Conservation (phyloP, 2,797 vertebrate genomes). For the Gallinago stenura region DNA sequence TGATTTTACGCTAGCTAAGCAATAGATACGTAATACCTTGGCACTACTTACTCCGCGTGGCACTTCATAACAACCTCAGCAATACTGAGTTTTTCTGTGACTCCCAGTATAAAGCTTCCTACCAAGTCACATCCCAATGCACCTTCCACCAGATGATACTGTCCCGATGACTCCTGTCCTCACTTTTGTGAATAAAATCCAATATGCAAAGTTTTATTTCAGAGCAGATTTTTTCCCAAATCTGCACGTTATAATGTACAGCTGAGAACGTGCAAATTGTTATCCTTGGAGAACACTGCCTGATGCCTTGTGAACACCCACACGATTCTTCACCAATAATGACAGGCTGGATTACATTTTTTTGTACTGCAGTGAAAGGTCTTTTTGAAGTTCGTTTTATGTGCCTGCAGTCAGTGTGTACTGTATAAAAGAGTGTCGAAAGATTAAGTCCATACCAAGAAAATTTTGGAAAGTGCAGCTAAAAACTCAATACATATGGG, state of each 20-base stretch:
- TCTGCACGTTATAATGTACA: neutral
- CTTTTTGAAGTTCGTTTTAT: neutral
- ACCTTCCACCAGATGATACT: neutral
- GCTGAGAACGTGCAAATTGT: neutral
- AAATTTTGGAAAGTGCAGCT: neutral
- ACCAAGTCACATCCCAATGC: neutral
- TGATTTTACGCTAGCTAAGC: neutral
- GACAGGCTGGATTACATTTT: neutral
- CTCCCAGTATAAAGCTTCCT: neutral
- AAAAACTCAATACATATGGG: neutral
- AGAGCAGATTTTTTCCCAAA: neutral
- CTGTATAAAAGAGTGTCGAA: neutral
- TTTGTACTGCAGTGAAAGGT: neutral
- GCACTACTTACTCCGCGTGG: neutral
- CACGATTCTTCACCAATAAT: neutral
- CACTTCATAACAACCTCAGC: neutral
- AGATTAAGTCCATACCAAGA: neutral
- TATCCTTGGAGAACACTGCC: neutral
- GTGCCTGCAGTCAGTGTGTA: neutral
- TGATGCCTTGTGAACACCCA: conserved; percentile 7
- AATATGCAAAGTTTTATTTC: neutral
- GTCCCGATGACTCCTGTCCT: neutral
- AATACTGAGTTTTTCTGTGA: neutral
- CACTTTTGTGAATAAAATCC: neutral
- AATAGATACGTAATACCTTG: neutral